phyloP scores from a whole-genome alignment of 2,113 vertebrate species.

The Coregonus clupeaformis region DNA sequence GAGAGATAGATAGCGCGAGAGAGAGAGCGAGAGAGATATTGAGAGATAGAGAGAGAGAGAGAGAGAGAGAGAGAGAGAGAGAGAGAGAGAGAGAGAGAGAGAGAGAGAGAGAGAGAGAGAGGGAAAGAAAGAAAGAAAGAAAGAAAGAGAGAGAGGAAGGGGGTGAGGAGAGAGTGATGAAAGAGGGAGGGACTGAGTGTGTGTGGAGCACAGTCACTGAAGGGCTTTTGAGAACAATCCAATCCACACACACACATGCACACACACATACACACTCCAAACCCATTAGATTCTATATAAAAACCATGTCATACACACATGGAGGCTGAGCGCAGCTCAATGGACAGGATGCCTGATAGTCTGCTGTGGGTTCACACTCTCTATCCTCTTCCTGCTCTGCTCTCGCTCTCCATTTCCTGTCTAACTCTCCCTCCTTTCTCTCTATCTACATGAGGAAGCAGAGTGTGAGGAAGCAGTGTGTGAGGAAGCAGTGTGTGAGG shows the following conservation, averaged over 20 bases:
- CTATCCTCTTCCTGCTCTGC: conserved; percentile 55
- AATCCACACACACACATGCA: too few species aligned
- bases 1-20: too few species aligned
- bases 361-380: conserved; percentile 50
- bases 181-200: too few species aligned
- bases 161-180: background rate
- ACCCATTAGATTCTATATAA: conserved; percentile 60
- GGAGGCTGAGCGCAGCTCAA: conserved; percentile 57
- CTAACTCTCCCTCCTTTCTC: conserved; percentile 40
- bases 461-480: too few species aligned
- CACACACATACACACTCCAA: conserved; percentile 51
- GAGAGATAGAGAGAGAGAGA: too few species aligned
- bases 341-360: conserved; percentile 60
- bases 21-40: too few species aligned
- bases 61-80: conserved; percentile 21
- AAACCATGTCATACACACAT: conserved; percentile 39
- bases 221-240: too few species aligned
- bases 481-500: too few species aligned
- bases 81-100: too few species aligned
- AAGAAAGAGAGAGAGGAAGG: background rate
- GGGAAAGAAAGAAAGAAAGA: background rate
- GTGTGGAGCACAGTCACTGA: too few species aligned
- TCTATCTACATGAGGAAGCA: too few species aligned
- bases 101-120: too few species aligned
- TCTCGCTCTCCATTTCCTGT: background rate